These are phyloP conservation scores for Kuschelorhynchus macadamiae DNA, from an alignment of 2,888 invertebrate species.

Conservation along the genomic window DNA sequence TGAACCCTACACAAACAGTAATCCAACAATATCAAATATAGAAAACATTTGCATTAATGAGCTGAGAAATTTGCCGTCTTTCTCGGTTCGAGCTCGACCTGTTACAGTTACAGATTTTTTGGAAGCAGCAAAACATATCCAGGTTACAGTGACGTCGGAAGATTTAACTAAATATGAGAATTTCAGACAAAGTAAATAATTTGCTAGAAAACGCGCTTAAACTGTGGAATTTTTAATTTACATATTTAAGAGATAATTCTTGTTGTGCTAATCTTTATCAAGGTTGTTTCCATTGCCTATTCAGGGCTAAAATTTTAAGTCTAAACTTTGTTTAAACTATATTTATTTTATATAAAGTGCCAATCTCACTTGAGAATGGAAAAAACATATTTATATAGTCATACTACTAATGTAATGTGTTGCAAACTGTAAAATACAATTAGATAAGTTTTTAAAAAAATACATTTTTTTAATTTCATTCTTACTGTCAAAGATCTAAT, in stretches of 20 bases:
- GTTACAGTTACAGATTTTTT: conserved; percentile 61
- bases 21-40: not conserved
- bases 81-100: conserved; percentile 60
- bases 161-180: conserved; percentile 59
- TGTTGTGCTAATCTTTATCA: not conserved
- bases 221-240: not conserved
- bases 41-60: conserved; percentile 51
- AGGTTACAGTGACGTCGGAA: conserved; percentile 58
- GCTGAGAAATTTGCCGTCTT: conserved; percentile 58
- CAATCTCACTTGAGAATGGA: too few species aligned
- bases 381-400: too few species aligned
- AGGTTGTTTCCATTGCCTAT: not conserved
- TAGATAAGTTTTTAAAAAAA: too few species aligned
- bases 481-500: too few species aligned
- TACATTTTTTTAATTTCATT: too few species aligned
- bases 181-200: conserved; percentile 34
- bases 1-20: conserved; percentile 19
- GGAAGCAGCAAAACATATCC: conserved; percentile 57
- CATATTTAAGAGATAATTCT: not conserved
- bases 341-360: not conserved
- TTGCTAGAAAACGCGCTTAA: not conserved
- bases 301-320: not conserved
- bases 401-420: too few species aligned
- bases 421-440: too few species aligned
- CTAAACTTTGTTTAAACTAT: not conserved